phyloP scores from a whole-genome alignment of 2,888 invertebrate species.

The Hypselothyrea guttata region DNA sequence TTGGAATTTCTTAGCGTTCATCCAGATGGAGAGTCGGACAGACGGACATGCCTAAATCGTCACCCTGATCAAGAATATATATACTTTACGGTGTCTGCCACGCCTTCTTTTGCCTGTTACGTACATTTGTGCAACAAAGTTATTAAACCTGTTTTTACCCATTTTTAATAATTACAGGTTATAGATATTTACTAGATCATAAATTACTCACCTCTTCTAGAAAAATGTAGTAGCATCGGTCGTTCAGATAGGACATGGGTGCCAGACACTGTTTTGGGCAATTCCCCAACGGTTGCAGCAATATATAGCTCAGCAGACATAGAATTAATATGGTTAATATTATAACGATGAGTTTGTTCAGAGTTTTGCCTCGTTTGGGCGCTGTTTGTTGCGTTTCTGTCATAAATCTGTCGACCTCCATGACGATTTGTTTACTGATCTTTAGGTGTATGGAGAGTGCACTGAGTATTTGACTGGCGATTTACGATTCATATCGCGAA shows the following conservation, averaged over 20 bases:
- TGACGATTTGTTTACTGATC: not conserved
- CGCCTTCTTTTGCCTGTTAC: no score
- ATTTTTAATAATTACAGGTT: no score
- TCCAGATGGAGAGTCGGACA: no score
- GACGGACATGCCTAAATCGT: no score
- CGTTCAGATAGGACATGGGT: constrained; percentile 1
- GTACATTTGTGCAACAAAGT: no score
- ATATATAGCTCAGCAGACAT: not conserved
- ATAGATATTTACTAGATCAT: not conserved
- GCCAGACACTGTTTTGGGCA: not conserved
- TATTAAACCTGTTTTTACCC: no score
- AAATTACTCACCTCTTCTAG: not conserved
- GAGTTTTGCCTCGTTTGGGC: not conserved
- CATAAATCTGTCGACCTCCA: not conserved
- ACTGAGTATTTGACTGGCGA: no score
- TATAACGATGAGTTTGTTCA: not conserved
- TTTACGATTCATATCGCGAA: no score
- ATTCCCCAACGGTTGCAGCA: not conserved
- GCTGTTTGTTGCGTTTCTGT: not conserved
- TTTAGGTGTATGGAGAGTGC: no score
- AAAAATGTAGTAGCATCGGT: not conserved
- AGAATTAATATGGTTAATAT: not conserved
- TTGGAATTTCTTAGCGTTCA: no score
- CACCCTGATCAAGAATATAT: no score
- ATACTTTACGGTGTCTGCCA: no score